phyloP scores from a whole-genome alignment of 2,113 vertebrate species.

The Erythrolamprus reginae region DNA sequence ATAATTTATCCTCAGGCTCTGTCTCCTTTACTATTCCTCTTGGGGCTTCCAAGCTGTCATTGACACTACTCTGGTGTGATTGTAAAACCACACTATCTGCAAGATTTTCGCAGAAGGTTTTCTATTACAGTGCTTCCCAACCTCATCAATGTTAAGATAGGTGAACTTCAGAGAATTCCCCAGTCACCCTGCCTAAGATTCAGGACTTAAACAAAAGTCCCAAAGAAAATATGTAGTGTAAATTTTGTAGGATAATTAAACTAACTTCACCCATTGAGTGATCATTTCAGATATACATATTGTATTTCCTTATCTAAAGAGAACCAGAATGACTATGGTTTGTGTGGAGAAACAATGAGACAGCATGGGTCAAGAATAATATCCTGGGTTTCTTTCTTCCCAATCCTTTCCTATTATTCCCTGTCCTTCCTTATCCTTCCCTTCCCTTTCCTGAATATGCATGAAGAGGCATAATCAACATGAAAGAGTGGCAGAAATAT shows the following conservation, averaged over 20 bases:
- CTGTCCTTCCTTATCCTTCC: neutral
- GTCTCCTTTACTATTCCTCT: neutral
- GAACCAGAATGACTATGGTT: neutral
- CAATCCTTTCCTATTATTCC: neutral
- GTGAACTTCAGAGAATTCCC: neutral
- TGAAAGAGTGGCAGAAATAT: neutral
- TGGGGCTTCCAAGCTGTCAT: neutral
- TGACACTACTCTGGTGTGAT: neutral
- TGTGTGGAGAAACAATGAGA: neutral
- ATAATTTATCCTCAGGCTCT: neutral
- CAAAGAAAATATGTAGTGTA: neutral
- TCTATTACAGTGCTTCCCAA: neutral
- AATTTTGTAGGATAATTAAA: neutral
- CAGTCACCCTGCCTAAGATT: neutral
- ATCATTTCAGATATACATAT: neutral
- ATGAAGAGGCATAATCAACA: neutral
- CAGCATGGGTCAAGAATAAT: neutral
- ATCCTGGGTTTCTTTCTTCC: neutral
- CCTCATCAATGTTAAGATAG: neutral
- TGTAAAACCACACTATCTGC: neutral
- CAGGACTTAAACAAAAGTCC: neutral
- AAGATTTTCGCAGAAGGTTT: neutral
- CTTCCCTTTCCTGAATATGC: neutral
- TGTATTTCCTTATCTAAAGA: neutral
- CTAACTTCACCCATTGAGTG: neutral